phyloP scores from a whole-genome alignment of 2,797 vertebrate species.

The Tiaroga cobitis region DNA sequence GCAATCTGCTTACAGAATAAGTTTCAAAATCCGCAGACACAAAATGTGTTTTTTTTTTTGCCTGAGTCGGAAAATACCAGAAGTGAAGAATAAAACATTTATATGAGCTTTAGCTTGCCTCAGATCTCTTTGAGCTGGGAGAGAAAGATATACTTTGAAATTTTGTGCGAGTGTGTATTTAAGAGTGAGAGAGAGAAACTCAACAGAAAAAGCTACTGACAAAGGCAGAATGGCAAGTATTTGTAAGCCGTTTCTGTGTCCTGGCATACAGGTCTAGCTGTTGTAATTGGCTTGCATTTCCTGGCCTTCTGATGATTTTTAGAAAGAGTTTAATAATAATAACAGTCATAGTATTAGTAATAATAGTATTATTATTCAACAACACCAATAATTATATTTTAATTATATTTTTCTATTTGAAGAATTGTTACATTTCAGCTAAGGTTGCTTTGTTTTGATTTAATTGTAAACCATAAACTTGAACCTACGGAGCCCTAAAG shows the following conservation, averaged over 20 bases:
- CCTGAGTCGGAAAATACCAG: slow-evolving; percentile 66
- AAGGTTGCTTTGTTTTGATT: neutral
- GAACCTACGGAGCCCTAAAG: no score
- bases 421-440: neutral
- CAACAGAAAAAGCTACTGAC: slow-evolving; percentile 29
- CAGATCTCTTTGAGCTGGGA: slow-evolving; percentile 62
- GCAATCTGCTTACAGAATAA: slow-evolving; percentile 73
- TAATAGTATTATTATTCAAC: neutral
- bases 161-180: neutral
- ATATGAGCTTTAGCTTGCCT: slow-evolving; percentile 65
- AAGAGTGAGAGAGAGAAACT: neutral
- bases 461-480: neutral
- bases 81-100: slow-evolving; percentile 72
- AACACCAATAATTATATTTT: neutral
- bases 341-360: neutral
- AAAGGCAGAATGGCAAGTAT: slow-evolving; percentile 32
- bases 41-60: slow-evolving; percentile 49
- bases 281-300: slow-evolving; percentile 27
- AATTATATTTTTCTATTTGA: neutral
- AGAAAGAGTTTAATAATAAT: neutral
- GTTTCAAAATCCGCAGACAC: slow-evolving; percentile 68
- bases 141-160: slow-evolving; percentile 43
- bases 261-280: neutral
- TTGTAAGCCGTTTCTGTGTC: slow-evolving; percentile 26
- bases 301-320: neutral